phyloP scores from a whole-genome alignment of 2,113 vertebrate species.

The Heterotis niloticus region DNA sequence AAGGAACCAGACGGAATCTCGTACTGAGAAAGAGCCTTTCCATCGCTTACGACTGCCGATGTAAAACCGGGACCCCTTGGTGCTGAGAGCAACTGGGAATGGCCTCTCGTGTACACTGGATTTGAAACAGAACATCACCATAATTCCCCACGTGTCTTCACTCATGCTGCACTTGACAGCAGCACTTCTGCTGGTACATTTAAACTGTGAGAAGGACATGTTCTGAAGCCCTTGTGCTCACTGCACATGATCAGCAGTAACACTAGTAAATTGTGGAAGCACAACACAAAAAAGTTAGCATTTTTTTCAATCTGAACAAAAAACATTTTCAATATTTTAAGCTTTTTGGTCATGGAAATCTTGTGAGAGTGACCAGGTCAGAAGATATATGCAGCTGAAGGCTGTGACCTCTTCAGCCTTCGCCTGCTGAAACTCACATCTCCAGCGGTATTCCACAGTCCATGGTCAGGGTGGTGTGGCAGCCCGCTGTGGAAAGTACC shows the following conservation, averaged over 20 bases:
- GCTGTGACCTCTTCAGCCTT: background rate
- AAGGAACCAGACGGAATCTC: slow-evolving; percentile 39
- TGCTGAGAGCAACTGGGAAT: slow-evolving; percentile 71
- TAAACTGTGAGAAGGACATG: background rate
- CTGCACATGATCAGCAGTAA: no score
- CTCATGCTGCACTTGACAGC: background rate
- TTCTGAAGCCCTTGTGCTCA: no score
- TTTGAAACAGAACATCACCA: background rate
- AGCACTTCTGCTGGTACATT: background rate
- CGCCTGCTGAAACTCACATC: slow-evolving; percentile 66
- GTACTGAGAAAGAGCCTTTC: slow-evolving; percentile 79
- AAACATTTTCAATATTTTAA: background rate
- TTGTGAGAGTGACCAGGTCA: background rate
- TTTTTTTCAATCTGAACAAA: no score
- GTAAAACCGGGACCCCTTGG: slow-evolving; percentile 74
- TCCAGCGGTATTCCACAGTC: slow-evolving; percentile 80
- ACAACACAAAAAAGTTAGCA: background rate
- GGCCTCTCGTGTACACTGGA: slow-evolving; percentile 66
- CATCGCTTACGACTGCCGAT: slow-evolving; percentile 73
- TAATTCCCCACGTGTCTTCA: background rate
- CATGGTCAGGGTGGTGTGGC: slow-evolving; percentile 69
- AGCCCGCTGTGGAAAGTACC: slow-evolving; percentile 73
- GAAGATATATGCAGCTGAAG: background rate
- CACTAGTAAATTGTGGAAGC: background rate
- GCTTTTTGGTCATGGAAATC: background rate